Conservation (phyloP, 2,797 vertebrate species). For the Linurgus olivaceus region DNA sequence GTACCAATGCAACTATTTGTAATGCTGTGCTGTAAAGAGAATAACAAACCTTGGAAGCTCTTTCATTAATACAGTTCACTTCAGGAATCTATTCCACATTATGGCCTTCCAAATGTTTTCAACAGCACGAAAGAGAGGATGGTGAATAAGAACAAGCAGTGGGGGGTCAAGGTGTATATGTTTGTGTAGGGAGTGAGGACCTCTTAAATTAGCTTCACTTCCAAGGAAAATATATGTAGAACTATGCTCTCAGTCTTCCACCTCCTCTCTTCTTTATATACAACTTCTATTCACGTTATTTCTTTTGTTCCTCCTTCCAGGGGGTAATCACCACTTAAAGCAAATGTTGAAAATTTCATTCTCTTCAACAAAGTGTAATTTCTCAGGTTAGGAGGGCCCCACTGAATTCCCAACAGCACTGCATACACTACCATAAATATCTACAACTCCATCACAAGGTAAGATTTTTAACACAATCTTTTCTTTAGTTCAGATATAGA, state of each 20-base stretch:
- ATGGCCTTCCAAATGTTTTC: neutral
- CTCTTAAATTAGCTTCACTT: constrained; percentile 4
- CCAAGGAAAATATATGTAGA: neutral
- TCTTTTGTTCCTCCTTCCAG: neutral
- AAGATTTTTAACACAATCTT: neutral
- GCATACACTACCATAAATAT: neutral
- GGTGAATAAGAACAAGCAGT: neutral
- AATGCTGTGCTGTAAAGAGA: neutral
- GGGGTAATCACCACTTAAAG: neutral
- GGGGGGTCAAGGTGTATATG: neutral
- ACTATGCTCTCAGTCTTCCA: neutral
- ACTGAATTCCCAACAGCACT: neutral
- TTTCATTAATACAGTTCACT: neutral
- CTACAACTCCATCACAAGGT: neutral
- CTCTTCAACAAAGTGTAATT: neutral
- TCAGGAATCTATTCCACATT: neutral
- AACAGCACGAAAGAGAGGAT: neutral
- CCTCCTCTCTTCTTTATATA: neutral
- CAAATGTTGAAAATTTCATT: neutral
- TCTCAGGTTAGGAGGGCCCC: neutral
- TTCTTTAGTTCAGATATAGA: neutral
- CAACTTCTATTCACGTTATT: neutral
- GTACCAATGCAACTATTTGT: neutral
- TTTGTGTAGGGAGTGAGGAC: neutral
- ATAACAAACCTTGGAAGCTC: neutral